A percentile compares a stretch with the other conserved stretches of the same genome.
phyloP scores from a whole-genome alignment of 2,113 vertebrate genomes.

The Periophthalmodon schlosseri region DNA sequence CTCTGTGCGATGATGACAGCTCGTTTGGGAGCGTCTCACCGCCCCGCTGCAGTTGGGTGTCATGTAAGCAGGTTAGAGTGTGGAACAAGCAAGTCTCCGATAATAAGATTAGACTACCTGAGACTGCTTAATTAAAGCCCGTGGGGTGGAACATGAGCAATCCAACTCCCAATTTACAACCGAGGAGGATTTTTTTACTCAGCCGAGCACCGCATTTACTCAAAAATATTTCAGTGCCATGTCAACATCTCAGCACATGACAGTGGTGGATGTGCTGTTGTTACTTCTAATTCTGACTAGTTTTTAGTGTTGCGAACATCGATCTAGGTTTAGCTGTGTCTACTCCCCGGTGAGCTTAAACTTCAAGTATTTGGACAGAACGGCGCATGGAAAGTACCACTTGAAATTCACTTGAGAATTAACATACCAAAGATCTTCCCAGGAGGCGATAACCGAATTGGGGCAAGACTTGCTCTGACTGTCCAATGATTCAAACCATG shows the following conservation, averaged over 20 bases:
- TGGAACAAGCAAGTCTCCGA: slow-evolving; percentile 33
- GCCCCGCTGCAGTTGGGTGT: slow-evolving; percentile 4
- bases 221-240: slow-evolving; percentile 13
- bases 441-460: background rate
- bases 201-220: slow-evolving; percentile 16
- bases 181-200: slow-evolving; percentile 36
- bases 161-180: slow-evolving; percentile 60
- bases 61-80: slow-evolving; percentile 42
- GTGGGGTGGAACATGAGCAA: slow-evolving; percentile 69
- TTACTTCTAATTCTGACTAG: background rate
- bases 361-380: no score
- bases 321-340: background rate
- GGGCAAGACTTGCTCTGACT: background rate
- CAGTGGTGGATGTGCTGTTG: background rate
- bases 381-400: no score
- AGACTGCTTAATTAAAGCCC: slow-evolving; percentile 72
- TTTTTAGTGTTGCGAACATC: background rate
- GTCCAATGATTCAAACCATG: background rate
- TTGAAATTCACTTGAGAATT: no score
- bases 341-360: background rate
- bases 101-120: slow-evolving; percentile 68
- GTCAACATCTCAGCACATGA: background rate
- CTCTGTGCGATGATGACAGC: slow-evolving; percentile 6
- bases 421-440: no score
- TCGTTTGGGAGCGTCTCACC: slow-evolving; percentile 17